phyloP scores from a whole-genome alignment of 2,888 invertebrate genomes.

The Chelonus formosanus region DNA sequence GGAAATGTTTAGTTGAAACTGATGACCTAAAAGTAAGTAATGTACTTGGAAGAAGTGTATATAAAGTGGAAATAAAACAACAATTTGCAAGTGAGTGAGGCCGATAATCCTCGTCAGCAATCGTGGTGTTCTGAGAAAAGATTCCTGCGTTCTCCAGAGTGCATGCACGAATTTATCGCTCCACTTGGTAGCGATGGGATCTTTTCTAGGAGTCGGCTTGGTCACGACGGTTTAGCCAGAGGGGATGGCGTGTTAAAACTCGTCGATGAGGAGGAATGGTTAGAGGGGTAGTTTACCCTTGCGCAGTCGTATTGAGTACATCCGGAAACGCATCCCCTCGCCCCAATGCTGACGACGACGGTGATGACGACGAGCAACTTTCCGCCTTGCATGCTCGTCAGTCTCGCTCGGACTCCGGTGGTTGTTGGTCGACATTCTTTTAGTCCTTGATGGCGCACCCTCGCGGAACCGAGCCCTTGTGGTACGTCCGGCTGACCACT shows the following conservation, averaged over 20 bases:
- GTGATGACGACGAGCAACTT: conserved; percentile 34
- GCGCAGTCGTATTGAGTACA: conserved; percentile 40
- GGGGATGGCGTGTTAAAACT: conserved; percentile 29
- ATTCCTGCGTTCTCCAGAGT: conserved; percentile 40
- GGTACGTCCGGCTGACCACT: conserved; percentile 12
- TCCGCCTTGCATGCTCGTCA: conserved; percentile 38
- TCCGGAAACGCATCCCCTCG: conserved; percentile 34
- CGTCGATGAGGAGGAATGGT: conserved; percentile 35
- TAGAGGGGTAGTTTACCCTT: conserved; percentile 33
- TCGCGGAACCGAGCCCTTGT: conserved; percentile 9
- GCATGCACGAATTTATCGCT: conserved; percentile 1
- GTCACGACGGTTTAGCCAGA: conserved; percentile 37
- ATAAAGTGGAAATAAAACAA: neutral
- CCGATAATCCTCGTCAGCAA: conserved; percentile 20
- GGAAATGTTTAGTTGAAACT: no score
- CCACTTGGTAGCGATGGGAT: conserved; percentile 8
- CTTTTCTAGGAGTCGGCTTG: conserved; percentile 2
- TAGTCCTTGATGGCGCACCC: conserved; percentile 14
- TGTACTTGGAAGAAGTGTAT: no score
- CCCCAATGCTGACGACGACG: conserved; percentile 27
- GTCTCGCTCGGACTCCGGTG: conserved; percentile 44
- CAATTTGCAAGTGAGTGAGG: neutral
- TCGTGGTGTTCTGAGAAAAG: conserved; percentile 41
- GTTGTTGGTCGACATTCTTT: conserved; percentile 35
- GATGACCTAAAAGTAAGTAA: no score